Evolutionary conservation across 2,113 vertebrate genomes (phyloP).

Genomic region (Trochalopteron elliotii): DNA sequence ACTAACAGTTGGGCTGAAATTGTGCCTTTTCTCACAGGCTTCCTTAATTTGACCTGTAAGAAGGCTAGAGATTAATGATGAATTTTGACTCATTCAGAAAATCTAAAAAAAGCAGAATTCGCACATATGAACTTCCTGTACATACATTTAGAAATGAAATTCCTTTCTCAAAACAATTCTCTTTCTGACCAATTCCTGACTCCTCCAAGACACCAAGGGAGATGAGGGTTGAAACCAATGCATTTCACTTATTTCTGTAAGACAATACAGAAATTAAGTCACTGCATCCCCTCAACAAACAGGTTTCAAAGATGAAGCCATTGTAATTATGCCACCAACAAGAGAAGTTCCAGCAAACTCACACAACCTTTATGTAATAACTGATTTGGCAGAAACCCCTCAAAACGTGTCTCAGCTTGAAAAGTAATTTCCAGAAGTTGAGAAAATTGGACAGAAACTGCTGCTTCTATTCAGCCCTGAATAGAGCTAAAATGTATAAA

Average conservation of each 20-base stretch:
- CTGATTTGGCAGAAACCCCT: not conserved
- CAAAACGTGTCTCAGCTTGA: not conserved
- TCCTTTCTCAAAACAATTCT: not conserved
- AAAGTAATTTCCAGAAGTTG: slow-evolving; percentile 9
- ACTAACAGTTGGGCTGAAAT: not conserved
- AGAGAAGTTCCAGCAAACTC: not conserved
- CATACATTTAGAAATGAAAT: accelerated
- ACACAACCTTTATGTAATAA: not conserved
- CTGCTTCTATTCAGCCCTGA: not conserved
- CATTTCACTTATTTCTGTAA: not conserved
- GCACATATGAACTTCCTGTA: not conserved
- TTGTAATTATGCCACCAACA: not conserved
- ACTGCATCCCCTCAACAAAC: not conserved
- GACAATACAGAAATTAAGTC: not conserved
- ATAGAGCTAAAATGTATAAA: slow-evolving; percentile 25
- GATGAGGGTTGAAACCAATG: not conserved
- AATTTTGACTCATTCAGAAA: not conserved
- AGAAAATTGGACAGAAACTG: slow-evolving; percentile 6
- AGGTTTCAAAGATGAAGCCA: not conserved
- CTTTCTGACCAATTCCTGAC: not conserved
- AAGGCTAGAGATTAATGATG: not conserved
- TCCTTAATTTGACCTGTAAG: not conserved
- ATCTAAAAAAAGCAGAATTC: not conserved
- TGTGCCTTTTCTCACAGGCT: not conserved
- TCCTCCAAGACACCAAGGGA: not conserved